A percentile compares a stretch with the other conserved stretches of the same genome.
phyloP scores from a whole-genome alignment of 2,113 vertebrate genomes.

The Tetraodon nigroviridis region DNA sequence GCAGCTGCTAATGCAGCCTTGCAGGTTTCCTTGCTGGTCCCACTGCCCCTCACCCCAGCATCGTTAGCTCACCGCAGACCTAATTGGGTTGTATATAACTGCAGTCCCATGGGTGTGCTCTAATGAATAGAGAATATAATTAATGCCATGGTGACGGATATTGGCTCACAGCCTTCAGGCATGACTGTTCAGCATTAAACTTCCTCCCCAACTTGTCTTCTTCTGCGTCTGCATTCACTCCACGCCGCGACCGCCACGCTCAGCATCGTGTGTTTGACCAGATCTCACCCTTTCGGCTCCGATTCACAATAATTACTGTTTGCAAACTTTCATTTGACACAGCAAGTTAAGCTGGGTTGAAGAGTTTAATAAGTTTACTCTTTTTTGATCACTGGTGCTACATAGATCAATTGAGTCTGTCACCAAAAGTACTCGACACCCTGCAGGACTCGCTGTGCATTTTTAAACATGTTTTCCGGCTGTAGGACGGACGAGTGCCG shows the following conservation, averaged over 20 bases:
- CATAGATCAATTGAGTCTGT: background rate
- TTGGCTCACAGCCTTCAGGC: conserved; percentile 55
- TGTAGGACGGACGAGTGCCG: conserved; percentile 4
- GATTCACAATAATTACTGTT: conserved; percentile 7
- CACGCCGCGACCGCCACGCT: conserved; percentile 4
- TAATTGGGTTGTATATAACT: conserved; percentile 71
- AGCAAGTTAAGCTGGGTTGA: too few species aligned
- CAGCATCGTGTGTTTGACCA: conserved; percentile 6
- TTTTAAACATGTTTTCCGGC: conserved; percentile 22
- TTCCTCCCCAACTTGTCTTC: conserved; percentile 47
- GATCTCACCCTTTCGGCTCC: conserved; percentile 9
- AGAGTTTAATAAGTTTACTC: too few species aligned
- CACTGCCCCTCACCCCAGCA: conserved; percentile 43
- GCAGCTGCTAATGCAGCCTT: conserved; percentile 35
- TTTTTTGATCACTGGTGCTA: background rate
- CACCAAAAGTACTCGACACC: background rate
- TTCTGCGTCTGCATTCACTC: conserved; percentile 24
- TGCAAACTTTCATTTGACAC: background rate
- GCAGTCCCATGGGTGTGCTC: conserved; percentile 51
- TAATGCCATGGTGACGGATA: conserved; percentile 68
- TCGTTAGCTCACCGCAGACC: conserved; percentile 66
- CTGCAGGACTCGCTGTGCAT: conserved; percentile 26
- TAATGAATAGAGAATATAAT: conserved; percentile 74
- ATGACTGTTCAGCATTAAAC: conserved; percentile 50
- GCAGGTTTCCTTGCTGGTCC: conserved; percentile 41